Base-by-base conservation (phyloP, 2,797 vertebrate species). In the Darevskia nairensis region DNA sequence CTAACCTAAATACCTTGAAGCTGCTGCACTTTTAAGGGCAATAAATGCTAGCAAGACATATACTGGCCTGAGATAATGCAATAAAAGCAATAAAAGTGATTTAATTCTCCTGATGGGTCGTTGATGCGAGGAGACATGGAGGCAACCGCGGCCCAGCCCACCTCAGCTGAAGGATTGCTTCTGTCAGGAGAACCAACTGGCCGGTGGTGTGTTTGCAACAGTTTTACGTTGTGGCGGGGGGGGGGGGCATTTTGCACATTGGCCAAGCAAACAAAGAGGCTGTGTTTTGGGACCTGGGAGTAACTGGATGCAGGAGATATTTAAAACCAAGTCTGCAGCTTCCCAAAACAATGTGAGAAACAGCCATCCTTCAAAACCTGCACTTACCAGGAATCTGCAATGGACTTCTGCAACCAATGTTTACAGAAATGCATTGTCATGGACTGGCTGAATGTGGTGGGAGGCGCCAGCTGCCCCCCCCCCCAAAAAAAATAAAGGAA, bases 1-100 rank as follows among this genome's bases (percentile, higher is more conserved):
- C 80, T 13, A 79, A 86, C 61, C 85, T 82, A 90, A 95, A 94
- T 76, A 94, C 89, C 89, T 92, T 4, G 8, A 90, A 93, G 89
- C 88, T 0, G 44, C 80, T 92, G 71, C 4, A 81, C 90, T 88
- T 86, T 93, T 91, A 55, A 87, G 74, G 44, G 69, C 84, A 90
- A 88, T 75, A 81, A 90, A 87, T 90, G 89, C 86, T 27, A 79
- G 59, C 88, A 74, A 86, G 77, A 90, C 32, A 89, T 82, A 84
- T 3, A 41, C 80, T 82, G 90, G 87, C 89, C 89, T 44, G 46
- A 71, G 84, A 85, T 86, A 90, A 89, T 85, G 13, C 72, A 86
- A 82, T 21, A 84, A 88, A 91, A 85, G 83, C 89, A 93, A 94
- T 87, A 86, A 81, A 90, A 88, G 71, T 39, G 25, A 92, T 90